Percentiles rank a stretch among this genome's conserved stretches.
Evolutionary conservation across 2,888 invertebrate genomes (phyloP).

Genomic region (Cephus rjabovi): DNA sequence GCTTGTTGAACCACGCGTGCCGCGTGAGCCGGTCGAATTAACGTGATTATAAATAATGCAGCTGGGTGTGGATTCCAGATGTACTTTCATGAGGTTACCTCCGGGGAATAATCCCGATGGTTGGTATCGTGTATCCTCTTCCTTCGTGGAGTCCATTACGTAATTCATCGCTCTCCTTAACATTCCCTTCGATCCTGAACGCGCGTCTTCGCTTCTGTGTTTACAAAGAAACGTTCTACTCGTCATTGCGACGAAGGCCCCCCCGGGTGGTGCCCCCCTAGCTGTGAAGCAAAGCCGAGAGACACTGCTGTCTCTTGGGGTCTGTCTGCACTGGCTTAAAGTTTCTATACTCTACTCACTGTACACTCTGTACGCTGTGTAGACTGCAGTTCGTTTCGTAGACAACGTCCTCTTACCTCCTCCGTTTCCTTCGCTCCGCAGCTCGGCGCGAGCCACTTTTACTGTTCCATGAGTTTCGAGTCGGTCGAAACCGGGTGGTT

Average conservation of each 20-base stretch:
- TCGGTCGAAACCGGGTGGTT: background rate
- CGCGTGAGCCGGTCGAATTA: background rate
- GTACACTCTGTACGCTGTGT: background rate
- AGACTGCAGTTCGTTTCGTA: background rate
- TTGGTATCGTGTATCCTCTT: background rate
- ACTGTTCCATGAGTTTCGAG: slow-evolving; percentile 23
- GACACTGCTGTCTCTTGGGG: background rate
- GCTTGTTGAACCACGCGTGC: background rate
- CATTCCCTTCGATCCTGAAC: background rate
- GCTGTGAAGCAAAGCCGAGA: background rate
- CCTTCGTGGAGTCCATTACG: background rate
- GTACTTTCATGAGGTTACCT: background rate
- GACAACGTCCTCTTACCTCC: background rate
- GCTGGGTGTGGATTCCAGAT: background rate
- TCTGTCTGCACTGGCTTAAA: background rate
- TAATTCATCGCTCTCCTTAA: background rate
- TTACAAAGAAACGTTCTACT: background rate
- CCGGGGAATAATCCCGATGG: background rate
- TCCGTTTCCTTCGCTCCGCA: background rate
- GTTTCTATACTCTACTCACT: background rate
- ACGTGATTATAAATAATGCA: background rate
- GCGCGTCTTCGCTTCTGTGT: background rate
- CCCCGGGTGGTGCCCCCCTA: background rate
- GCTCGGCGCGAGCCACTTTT: slow-evolving; percentile 32
- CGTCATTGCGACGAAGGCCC: background rate